These are phyloP conservation scores for Dipus sagitta DNA, from an alignment of 2,797 vertebrate species.

Conservation along the genomic window DNA sequence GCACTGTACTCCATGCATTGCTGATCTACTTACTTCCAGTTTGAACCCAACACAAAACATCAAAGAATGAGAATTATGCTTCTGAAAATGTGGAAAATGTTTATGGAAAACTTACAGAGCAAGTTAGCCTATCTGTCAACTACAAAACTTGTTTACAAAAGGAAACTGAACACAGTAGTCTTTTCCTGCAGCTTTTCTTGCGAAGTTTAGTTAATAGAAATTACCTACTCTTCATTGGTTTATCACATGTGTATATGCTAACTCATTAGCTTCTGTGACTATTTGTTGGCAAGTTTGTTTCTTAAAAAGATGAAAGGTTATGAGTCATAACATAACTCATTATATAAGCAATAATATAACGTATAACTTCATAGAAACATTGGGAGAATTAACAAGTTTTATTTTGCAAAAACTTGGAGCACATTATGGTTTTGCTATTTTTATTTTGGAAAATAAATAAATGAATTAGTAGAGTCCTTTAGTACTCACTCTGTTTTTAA, in stretches of 20 bases:
- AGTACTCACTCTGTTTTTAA: neutral
- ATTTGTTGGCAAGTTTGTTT: conserved; percentile 58
- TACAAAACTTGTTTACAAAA: conserved; percentile 75
- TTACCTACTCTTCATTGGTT: conserved; percentile 22
- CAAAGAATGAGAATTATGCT: conserved; percentile 45
- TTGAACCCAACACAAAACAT: neutral
- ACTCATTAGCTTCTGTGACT: conserved; percentile 36
- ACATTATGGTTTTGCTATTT: conserved; percentile 41
- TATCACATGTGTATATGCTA: conserved; percentile 23
- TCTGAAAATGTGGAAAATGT: conserved; percentile 62
- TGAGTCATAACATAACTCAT: neutral
- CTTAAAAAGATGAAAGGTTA: conserved; percentile 41
- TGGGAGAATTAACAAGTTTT: conserved; percentile 36
- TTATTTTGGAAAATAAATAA: conserved; percentile 66
- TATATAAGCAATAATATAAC: neutral
- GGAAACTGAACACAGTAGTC: conserved; percentile 79
- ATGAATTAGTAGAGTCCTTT: conserved; percentile 43
- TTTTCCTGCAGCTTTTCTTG: conserved; percentile 67
- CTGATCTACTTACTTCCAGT: conserved; percentile 29
- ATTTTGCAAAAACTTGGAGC: conserved; percentile 30
- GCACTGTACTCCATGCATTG: neutral
- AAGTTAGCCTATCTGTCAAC: conserved; percentile 76
- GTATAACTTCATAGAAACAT: conserved; percentile 45
- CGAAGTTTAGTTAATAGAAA: conserved; percentile 52
- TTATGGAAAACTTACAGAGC: conserved; percentile 77